Evolutionary conservation across 2,113 vertebrate species (phyloP).

Genomic region (Coreoperca whiteheadi): DNA sequence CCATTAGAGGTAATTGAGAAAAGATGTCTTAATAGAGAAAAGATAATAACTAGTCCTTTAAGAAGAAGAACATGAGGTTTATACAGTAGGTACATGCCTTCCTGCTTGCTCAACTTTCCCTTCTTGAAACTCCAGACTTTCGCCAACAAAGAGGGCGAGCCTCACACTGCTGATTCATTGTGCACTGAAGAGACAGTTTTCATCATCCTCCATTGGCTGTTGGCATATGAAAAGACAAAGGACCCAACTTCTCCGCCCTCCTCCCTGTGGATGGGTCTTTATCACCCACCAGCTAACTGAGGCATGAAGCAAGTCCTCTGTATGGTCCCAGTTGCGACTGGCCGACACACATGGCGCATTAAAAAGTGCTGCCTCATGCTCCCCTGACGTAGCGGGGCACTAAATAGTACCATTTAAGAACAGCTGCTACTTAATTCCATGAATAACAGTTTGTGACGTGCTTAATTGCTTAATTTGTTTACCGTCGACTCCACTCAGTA

Average conservation of each 20-base stretch:
- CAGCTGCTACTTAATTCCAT: slow-evolving; percentile 76
- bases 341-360: slow-evolving; percentile 51
- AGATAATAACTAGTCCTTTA: neutral
- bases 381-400: slow-evolving; percentile 59
- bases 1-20: neutral
- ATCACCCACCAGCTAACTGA: slow-evolving; percentile 43
- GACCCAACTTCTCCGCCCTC: slow-evolving; percentile 27
- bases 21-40: too few relatives aligned
- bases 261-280: slow-evolving; percentile 45
- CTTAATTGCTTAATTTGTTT: slow-evolving; percentile 80
- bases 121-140: slow-evolving; percentile 13
- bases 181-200: slow-evolving; percentile 31
- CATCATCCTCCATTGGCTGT: slow-evolving; percentile 45
- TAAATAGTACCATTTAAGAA: slow-evolving; percentile 73
- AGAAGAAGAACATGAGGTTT: neutral
- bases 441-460: slow-evolving; percentile 72
- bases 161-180: slow-evolving; percentile 49
- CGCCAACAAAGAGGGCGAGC: slow-evolving; percentile 27
- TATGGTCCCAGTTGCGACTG: slow-evolving; percentile 37
- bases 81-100: neutral
- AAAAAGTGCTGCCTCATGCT: slow-evolving; percentile 57
- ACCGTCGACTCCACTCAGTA: slow-evolving; percentile 59
- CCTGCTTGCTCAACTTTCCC: neutral
- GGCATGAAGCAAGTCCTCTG: slow-evolving; percentile 24
- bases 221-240: slow-evolving; percentile 58